Evolutionary conservation across 2,113 vertebrate genomes (phyloP), one percentile per base, ranked within the genome.

Genomic region (Lasiurus cinereus): DNA sequence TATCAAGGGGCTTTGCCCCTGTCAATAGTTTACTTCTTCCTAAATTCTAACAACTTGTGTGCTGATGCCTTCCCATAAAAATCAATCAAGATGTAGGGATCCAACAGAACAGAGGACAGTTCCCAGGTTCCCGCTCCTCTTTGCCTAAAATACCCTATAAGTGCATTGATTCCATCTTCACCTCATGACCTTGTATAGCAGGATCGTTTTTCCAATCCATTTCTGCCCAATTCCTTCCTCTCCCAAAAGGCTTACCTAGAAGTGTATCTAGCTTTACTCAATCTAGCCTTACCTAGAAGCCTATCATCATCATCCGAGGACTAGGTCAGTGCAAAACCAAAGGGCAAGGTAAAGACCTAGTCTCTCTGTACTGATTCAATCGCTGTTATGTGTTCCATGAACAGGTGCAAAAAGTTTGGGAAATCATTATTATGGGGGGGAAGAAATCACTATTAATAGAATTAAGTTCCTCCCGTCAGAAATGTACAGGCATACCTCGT

Each of bases 121-220:
- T 59, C 24, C 91, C 67, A 43, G 64, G 70, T 78, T 72, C 77
- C 54, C 54, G 90, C 24, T 87, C 87, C 21, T 62, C 31, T 67
- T 52, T 74, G 87, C 52, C 70, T 48, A 24, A 91, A 64, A 83
- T 54, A 90, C 50, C 31, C 2, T 66, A 21, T 4, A 39, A 11
- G 76, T 5, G 27, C 88, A 88, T 18, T 64, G 92, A 96, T 88
- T 83, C 90, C 64, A 50, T 79, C 56, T 79, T 76, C 72, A 94
- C 78, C 43, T 76, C 77, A 43, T 80, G 94, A 96, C 96, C 97
- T 94, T 95, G 82, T 94, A 76, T 24, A 94, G 67, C 54, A 90
- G 46, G 82, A 95, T 96, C 90, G 66, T 83, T 96, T 97, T 77
- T 96, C 94, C 96, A 76, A 95, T 83, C 90, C 94, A 89, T 87